Evolutionary conservation across 2,888 invertebrate species (phyloP).

Genomic region (Galerucella calmariensis): DNA sequence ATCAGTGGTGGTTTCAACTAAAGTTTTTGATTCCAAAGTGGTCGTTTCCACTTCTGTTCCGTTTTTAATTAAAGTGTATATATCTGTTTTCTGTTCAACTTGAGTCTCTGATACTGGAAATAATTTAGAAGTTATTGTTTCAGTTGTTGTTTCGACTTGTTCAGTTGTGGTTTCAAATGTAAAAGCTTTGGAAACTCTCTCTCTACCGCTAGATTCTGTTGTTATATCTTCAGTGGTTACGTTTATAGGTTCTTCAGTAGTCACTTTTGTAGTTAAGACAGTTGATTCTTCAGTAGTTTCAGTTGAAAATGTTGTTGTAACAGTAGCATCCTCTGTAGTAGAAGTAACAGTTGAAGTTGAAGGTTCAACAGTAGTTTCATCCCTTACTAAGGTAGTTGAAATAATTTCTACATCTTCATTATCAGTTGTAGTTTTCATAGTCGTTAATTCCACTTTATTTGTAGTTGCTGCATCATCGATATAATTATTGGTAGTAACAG

Average conservation of each 20-base stretch:
- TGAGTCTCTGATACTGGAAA: slow-evolving; percentile 3
- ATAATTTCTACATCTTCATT: background rate
- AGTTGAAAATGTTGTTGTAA: slow-evolving; percentile 19
- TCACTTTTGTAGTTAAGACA: slow-evolving; percentile 12
- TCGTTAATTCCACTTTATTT: background rate
- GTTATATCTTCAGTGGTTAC: slow-evolving; percentile 27
- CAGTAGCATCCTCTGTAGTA: background rate
- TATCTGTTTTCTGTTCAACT: background rate
- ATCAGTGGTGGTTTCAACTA: slow-evolving; percentile 19
- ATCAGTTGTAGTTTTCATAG: background rate
- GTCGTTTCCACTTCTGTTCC: slow-evolving; percentile 44
- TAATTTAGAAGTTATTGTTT: slow-evolving; percentile 28
- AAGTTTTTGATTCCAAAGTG: slow-evolving; percentile 30
- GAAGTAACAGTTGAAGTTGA: slow-evolving; percentile 4
- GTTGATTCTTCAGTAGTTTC: slow-evolving; percentile 35
- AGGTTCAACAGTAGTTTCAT: background rate
- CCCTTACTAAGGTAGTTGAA: background rate
- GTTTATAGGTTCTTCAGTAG: slow-evolving; percentile 52
- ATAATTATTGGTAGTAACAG: background rate
- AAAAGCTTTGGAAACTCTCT: slow-evolving; percentile 38
- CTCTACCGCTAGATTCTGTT: slow-evolving; percentile 37
- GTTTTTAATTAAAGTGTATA: background rate
- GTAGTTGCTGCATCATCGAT: background rate
- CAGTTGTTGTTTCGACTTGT: slow-evolving; percentile 20
- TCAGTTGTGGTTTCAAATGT: slow-evolving; percentile 39